These are phyloP conservation scores for Trachythela sp. DNA, from an alignment of 64 coral and sea anemone species.

Conservation along the genomic window DNA sequence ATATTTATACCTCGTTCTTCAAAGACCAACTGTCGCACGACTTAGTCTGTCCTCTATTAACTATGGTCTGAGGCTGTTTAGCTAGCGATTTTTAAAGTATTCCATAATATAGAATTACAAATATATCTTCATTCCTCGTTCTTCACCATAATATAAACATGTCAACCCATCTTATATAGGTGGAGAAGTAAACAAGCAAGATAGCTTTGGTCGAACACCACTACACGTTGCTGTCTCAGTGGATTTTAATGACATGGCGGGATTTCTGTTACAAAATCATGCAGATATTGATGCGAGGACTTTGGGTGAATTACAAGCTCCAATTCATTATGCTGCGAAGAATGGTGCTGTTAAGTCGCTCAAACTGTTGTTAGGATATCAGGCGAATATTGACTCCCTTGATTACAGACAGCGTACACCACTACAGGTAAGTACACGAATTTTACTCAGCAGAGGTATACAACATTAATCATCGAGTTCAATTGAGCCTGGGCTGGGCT, in stretches of 20 bases:
- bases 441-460: too few species aligned
- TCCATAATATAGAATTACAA: too few species aligned
- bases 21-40: too few species aligned
- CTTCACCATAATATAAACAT: not conserved
- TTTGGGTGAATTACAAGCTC: not conserved
- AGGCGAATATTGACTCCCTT: not conserved
- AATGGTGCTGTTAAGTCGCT: not conserved
- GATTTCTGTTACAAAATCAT: not conserved
- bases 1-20: too few species aligned
- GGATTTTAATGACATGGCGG: not conserved
- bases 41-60: too few species aligned
- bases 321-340: slow-evolving; percentile 9
- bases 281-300: slow-evolving; percentile 14
- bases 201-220: not conserved
- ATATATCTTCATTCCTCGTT: too few species aligned
- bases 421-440: not conserved
- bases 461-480: too few species aligned
- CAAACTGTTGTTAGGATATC: not conserved
- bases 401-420: slow-evolving; percentile 4
- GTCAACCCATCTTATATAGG: not conserved
- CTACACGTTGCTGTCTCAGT: slow-evolving; percentile 8
- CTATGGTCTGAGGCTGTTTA: too few species aligned
- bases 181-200: not conserved
- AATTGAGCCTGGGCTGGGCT: too few species aligned
- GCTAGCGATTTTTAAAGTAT: too few species aligned